Conservation (phyloP, 2,797 vertebrate species). For the Alosa sapidissima region DNA sequence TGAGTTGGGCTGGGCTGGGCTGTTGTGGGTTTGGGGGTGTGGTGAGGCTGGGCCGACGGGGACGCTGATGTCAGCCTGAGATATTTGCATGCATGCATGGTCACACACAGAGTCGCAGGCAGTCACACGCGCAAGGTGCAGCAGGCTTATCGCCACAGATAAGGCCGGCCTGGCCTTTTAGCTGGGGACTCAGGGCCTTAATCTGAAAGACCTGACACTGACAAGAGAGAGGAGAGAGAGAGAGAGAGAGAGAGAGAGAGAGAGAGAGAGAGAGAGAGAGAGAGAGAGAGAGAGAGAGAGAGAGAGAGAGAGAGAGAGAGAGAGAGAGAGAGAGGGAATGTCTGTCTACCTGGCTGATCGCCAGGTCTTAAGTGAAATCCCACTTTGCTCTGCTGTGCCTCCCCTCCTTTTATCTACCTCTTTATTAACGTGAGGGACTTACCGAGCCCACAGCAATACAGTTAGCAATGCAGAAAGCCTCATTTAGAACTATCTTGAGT, state of each 20-base stretch:
- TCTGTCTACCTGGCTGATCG: slow-evolving; percentile 51
- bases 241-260: no score
- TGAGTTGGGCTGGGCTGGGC: no score
- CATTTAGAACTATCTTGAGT: slow-evolving; percentile 34
- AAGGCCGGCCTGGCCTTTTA: slow-evolving; percentile 62
- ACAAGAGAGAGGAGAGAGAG: no score
- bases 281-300: slow-evolving; percentile 38
- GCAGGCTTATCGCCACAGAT: slow-evolving; percentile 60
- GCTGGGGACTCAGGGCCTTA: slow-evolving; percentile 57
- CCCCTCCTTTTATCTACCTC: slow-evolving; percentile 46
- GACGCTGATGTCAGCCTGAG: not conserved
- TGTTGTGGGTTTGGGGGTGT: not conserved
- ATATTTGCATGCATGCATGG: slow-evolving; percentile 24
- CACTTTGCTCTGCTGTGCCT: slow-evolving; percentile 49
- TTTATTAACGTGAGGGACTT: slow-evolving; percentile 45
- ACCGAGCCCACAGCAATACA: slow-evolving; percentile 41
- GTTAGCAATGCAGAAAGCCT: slow-evolving; percentile 44
- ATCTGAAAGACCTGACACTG: slow-evolving; percentile 57
- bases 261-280: no score
- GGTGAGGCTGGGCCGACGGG: not conserved
- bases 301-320: not conserved
- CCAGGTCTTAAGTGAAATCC: slow-evolving; percentile 50
- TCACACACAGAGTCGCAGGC: slow-evolving; percentile 36
- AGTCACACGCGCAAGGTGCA: slow-evolving; percentile 56
- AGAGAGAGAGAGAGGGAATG: slow-evolving; percentile 5